Evolutionary conservation across 2,797 vertebrate genomes (phyloP).

Genomic region (Gadopsis bispinosus): DNA sequence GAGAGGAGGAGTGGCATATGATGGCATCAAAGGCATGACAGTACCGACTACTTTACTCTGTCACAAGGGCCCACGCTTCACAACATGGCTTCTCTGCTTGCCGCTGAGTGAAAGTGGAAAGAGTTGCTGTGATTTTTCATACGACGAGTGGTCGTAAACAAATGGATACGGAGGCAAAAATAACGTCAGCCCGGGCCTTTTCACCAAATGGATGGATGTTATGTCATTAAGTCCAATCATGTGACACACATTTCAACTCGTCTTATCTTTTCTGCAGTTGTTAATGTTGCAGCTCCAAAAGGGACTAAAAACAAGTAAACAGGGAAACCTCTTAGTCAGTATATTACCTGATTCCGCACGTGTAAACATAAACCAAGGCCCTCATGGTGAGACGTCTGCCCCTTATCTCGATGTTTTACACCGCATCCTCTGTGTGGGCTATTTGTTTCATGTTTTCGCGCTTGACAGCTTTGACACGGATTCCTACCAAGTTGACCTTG

Average conservation of each 20-base stretch:
- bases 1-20: conserved; percentile 63
- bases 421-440: conserved; percentile 54
- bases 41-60: conserved; percentile 52
- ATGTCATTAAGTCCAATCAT: conserved; percentile 17
- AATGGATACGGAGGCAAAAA: conserved; percentile 11
- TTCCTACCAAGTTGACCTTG: conserved; percentile 79
- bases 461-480: conserved; percentile 79
- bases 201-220: conserved; percentile 14
- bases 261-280: conserved; percentile 24
- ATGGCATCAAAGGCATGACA: conserved; percentile 72
- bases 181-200: background rate
- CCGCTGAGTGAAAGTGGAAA: conserved; percentile 25
- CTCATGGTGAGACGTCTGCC: conserved; percentile 34
- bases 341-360: conserved; percentile 38
- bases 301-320: conserved; percentile 12
- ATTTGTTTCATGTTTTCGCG: conserved; percentile 75
- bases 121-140: conserved; percentile 36
- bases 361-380: conserved; percentile 54
- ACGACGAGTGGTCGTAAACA: conserved; percentile 36
- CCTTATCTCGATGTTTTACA: conserved; percentile 70
- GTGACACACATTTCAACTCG: conserved; percentile 18
- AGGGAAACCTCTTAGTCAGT: conserved; percentile 12
- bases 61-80: conserved; percentile 43
- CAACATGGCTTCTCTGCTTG: conserved; percentile 46
- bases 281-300: conserved; percentile 20